Base-by-base conservation (phyloP, 2,113 vertebrate genomes). In the Phasianus colchicus region DNA sequence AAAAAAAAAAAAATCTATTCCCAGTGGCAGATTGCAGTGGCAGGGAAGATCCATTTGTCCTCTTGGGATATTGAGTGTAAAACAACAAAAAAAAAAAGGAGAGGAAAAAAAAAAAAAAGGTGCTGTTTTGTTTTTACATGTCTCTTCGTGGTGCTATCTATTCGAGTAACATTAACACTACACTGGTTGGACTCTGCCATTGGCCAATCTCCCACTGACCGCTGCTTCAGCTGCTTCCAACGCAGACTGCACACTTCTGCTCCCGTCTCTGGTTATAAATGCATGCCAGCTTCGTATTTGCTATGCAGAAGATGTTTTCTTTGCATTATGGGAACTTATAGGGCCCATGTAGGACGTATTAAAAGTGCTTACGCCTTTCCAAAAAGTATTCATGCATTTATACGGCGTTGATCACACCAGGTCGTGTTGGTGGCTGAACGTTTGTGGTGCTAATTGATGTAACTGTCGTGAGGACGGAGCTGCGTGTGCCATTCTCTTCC, bases 101-200 rank as follows among this genome's bases (percentile, higher is more conserved):
- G 45, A 25, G 12, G 29, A 15, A 52, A 25, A 13, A 50, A 43
- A 54, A 57, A 69, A 86, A 86, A 80, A 94, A 95, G 99, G 99
- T 99, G 99, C 99, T 98, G 98, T 98, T 86, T 81, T 89, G 70
- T 95, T 95, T 95, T 95, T 96, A 93, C 85, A 76, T 77, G 95
- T 97, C 96, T 98, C 93, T 97, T 97, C 97, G 98, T 99, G 99
- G 99, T 99, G 99, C 99, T 99, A 98, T 97, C 96, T 98, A 90
- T 97, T 69, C 96, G 84, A 95, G 92, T 97, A 70, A 73, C 76
- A 91, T 95, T 92, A 74, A 97, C 89, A 96, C 96, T 85, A 97
- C 96, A 86, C 96, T 95, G 96, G 96, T 91, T 93, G 96, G 81
- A 13, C 95, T 97, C 94, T 94, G 95, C 96, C 86, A 65, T 71